These are phyloP conservation scores for Conus betulinus DNA, from an alignment of 1,140 invertebrate species.

Conservation along the genomic window DNA sequence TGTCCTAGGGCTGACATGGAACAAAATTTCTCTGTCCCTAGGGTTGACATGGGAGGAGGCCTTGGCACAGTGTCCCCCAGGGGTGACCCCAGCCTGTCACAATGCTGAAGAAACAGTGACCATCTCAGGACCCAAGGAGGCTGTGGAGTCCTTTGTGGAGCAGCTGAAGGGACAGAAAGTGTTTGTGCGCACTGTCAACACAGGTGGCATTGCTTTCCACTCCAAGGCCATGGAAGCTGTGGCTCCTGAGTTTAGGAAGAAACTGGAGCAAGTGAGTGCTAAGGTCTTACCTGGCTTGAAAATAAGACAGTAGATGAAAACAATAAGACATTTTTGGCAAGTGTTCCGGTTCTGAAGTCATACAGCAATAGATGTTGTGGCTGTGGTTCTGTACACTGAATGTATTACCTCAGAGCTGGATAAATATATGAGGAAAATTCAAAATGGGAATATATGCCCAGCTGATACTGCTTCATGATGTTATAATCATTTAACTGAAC, in stretches of 20 bases:
- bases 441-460: too few species aligned
- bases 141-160: slow-evolving; percentile 85
- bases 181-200: slow-evolving; percentile 93
- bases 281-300: neutral
- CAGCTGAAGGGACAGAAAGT: slow-evolving; percentile 86
- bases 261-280: slow-evolving; percentile 79
- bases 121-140: slow-evolving; percentile 88
- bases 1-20: too few species aligned
- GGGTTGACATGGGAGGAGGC: slow-evolving; percentile 94
- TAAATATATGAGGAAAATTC: too few species aligned
- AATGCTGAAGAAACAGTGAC: slow-evolving; percentile 95
- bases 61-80: slow-evolving; percentile 83
- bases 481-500: too few species aligned
- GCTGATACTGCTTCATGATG: too few species aligned
- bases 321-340: too few species aligned
- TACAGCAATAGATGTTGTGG: too few species aligned
- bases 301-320: too few species aligned
- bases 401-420: too few species aligned
- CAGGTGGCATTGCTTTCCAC: slow-evolving; percentile 94
- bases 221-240: slow-evolving; percentile 92
- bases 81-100: slow-evolving; percentile 91
- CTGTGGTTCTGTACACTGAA: too few species aligned
- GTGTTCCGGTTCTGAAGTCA: too few species aligned
- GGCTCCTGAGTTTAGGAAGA: slow-evolving; percentile 84
- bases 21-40: slow-evolving; percentile 40